These are phyloP conservation scores for Chalcosyrphus nemorum DNA, from an alignment of 2,888 invertebrate species.

Conservation along the genomic window DNA sequence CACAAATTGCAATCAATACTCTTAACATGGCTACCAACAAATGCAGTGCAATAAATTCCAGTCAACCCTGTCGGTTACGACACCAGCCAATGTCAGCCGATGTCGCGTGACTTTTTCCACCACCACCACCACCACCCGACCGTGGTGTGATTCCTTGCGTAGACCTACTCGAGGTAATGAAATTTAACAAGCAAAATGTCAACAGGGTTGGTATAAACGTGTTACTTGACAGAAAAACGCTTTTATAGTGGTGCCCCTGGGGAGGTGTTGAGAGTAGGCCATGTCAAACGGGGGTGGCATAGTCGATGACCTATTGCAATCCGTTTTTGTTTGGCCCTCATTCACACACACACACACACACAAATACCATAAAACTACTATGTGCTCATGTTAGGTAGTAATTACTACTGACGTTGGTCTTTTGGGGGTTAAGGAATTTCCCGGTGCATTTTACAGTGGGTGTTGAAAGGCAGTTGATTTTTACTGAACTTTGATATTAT, in stretches of 20 bases:
- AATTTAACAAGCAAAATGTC: conserved; percentile 23
- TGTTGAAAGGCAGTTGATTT: no score
- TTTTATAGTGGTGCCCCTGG: neutral
- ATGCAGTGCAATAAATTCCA: conserved; percentile 45
- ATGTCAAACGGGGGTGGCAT: neutral
- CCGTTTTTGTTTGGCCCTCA: neutral
- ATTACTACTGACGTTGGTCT: neutral
- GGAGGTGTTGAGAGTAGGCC: neutral
- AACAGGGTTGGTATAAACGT: neutral
- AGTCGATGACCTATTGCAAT: conserved; percentile 32
- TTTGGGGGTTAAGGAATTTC: neutral
- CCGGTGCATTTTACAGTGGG: neutral
- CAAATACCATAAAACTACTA: neutral
- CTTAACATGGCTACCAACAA: conserved; percentile 7
- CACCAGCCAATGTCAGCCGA: conserved; percentile 27
- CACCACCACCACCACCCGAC: neutral
- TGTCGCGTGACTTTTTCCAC: conserved; percentile 31
- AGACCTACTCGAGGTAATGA: neutral
- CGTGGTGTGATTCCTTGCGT: conserved; percentile 16
- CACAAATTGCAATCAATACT: conserved; percentile 39
- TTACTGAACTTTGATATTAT: no score
- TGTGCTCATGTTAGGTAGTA: neutral
- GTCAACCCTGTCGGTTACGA: conserved; percentile 26
- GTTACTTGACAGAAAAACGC: neutral
- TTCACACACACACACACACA: neutral